A percentile compares a stretch with the other conserved stretches of the same genome.
Evolutionary conservation across 2,888 invertebrate species (phyloP).

Genomic region (Dendrolimus pini): DNA sequence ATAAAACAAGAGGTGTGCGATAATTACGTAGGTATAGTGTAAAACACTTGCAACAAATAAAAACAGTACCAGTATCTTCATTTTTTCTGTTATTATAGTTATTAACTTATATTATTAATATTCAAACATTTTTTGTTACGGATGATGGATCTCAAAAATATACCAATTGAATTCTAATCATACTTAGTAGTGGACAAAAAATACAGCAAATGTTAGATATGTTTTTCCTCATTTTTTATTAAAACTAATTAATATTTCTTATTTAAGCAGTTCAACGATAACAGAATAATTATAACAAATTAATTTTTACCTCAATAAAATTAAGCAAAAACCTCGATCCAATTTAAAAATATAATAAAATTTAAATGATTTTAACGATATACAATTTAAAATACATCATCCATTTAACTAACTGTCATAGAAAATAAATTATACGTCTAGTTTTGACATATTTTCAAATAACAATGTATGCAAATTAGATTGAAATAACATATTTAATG

Average conservation of each 20-base stretch:
- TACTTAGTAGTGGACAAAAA: not conserved
- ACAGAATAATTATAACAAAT: not conserved
- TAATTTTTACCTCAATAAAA: not conserved
- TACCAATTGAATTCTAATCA: too few relatives aligned
- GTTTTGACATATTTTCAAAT: conserved; percentile 2
- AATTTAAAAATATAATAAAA: not conserved
- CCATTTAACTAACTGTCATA: not conserved
- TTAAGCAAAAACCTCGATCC: not conserved
- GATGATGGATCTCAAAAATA: too few relatives aligned
- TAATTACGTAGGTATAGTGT: too few relatives aligned
- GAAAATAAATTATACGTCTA: not conserved
- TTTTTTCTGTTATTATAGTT: too few relatives aligned
- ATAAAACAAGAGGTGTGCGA: too few relatives aligned
- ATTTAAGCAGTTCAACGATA: not conserved
- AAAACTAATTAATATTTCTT: not conserved
- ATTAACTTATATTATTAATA: too few relatives aligned
- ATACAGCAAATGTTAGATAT: not conserved
- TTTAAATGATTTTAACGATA: not conserved
- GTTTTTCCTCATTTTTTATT: not conserved
- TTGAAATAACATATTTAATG: not conserved
- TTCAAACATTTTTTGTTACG: too few relatives aligned
- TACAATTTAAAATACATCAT: not conserved
- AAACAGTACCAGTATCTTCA: too few relatives aligned
- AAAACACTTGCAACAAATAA: too few relatives aligned
- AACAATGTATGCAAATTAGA: not conserved